A percentile compares a stretch with the other conserved stretches of the same genome.
Evolutionary conservation across 2,888 invertebrate species (phyloP).

Genomic region (Chrysolina haemoptera): DNA sequence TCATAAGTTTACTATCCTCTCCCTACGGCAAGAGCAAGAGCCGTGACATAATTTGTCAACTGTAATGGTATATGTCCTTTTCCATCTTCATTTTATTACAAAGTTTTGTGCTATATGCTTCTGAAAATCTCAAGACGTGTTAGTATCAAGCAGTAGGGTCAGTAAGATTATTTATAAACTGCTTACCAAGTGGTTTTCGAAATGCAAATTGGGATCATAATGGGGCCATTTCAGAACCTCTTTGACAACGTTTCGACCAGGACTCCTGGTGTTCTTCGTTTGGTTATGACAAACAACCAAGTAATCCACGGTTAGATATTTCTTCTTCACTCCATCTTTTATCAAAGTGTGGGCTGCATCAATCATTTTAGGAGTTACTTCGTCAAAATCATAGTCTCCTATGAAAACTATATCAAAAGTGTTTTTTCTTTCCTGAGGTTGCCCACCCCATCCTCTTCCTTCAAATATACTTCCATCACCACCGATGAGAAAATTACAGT

Average conservation of each 20-base stretch:
- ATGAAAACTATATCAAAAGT: constrained; percentile 51
- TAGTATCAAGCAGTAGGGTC: background rate
- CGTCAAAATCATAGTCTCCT: constrained; percentile 48
- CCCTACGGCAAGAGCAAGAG: too few relatives aligned
- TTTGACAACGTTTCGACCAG: constrained; percentile 70
- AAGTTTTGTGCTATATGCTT: too few relatives aligned
- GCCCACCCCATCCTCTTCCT: constrained; percentile 71
- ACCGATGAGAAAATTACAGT: constrained; percentile 72
- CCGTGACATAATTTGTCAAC: too few relatives aligned
- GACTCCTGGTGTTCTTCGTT: constrained; percentile 70
- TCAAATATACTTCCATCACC: constrained; percentile 85
- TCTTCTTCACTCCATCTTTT: constrained; percentile 66
- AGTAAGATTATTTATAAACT: background rate
- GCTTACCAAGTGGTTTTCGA: constrained; percentile 18
- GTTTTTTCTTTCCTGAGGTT: constrained; percentile 58
- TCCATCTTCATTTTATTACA: too few relatives aligned
- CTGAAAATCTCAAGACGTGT: too few relatives aligned
- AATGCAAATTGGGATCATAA: constrained; percentile 53
- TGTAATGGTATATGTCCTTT: too few relatives aligned
- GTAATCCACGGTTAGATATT: constrained; percentile 69
- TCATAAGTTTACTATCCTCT: too few relatives aligned
- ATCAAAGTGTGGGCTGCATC: constrained; percentile 69
- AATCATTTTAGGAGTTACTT: constrained; percentile 66
- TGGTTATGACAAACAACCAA: constrained; percentile 73
- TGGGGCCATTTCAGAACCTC: constrained; percentile 72